phyloP scores from a whole-genome alignment of 2,797 vertebrate genomes.

The Dromococcyx pavoninus region DNA sequence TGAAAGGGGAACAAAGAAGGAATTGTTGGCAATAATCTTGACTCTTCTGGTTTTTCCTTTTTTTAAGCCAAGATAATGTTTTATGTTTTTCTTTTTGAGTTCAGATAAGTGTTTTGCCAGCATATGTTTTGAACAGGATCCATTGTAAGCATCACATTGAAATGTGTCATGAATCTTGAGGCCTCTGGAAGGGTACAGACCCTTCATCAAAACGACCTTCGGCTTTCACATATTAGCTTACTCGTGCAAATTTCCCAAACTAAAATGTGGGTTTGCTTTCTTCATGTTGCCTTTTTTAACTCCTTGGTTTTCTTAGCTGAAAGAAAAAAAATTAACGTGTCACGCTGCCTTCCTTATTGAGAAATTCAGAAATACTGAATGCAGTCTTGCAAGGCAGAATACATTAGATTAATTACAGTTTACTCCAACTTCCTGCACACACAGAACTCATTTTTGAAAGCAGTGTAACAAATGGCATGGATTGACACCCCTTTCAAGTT shows the following conservation, averaged over 20 bases:
- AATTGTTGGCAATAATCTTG: conserved; percentile 1
- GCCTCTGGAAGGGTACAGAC: background rate
- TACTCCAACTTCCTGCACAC: background rate
- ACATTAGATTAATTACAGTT: background rate
- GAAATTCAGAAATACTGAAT: background rate
- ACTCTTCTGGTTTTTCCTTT: conserved; percentile 39
- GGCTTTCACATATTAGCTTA: background rate
- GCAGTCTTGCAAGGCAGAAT: background rate
- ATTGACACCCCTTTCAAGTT: background rate
- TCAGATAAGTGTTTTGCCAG: conserved; percentile 42
- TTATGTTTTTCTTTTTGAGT: conserved; percentile 18
- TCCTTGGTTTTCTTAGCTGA: background rate
- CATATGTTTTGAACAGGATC: conserved; percentile 33
- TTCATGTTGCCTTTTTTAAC: background rate
- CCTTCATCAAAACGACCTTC: background rate
- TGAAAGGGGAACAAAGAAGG: background rate
- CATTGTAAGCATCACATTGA: background rate
- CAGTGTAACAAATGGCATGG: background rate
- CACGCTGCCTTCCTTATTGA: background rate
- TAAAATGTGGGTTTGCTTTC: background rate
- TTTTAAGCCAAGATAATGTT: conserved; percentile 41
- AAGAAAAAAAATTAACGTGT: background rate
- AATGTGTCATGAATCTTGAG: background rate
- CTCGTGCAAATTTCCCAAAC: background rate
- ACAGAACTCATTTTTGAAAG: background rate